A percentile compares a stretch with the other conserved stretches of the same genome.
phyloP scores from a whole-genome alignment of 2,888 invertebrate species.

The Tipula confusa region DNA sequence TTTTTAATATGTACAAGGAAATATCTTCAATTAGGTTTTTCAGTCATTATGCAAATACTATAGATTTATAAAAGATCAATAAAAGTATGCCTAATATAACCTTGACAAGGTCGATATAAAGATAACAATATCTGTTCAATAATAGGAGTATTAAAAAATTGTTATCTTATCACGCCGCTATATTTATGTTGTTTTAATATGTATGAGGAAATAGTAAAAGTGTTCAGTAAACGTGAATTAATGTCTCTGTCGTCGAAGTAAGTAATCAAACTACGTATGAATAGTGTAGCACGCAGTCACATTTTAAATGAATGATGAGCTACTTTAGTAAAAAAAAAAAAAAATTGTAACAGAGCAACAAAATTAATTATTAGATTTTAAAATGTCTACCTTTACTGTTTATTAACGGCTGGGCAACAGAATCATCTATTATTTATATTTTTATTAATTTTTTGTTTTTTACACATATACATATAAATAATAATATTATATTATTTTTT shows the following conservation, averaged over 20 bases:
- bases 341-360: neutral
- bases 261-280: neutral
- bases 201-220: neutral
- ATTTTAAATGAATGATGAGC: neutral
- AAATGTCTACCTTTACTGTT: neutral
- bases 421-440: conserved; percentile 13
- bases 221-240: neutral
- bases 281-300: conserved; percentile 12
- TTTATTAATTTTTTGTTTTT: neutral
- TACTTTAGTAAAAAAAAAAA: conserved; percentile 7
- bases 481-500: neutral
- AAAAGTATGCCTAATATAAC: neutral
- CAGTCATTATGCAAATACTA: too few species aligned
- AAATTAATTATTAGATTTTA: neutral
- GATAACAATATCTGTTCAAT: neutral
- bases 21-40: too few species aligned
- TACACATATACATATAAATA: conserved; percentile 3
- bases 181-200: neutral
- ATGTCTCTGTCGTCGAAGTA: neutral
- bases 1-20: too few species aligned
- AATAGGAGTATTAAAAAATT: neutral
- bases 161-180: neutral
- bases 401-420: neutral
- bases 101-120: neutral
- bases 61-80: too few species aligned